Conservation (phyloP, 1,140 invertebrate genomes). For the Rhynchophorus ferrugineus region DNA sequence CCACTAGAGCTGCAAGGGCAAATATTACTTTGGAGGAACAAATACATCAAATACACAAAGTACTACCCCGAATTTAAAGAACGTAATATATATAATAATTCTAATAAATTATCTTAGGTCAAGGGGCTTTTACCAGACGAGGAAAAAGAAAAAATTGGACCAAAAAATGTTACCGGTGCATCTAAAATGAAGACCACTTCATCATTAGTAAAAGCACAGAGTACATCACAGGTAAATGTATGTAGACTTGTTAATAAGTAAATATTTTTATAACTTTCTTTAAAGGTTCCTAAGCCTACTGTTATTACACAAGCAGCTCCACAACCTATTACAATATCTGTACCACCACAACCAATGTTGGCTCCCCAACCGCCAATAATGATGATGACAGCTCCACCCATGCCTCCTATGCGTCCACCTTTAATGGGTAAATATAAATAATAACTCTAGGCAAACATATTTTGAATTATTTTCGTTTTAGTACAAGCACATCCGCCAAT, state of each 20-base stretch:
- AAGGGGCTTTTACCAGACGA: constrained; percentile 90
- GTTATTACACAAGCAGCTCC: constrained; percentile 40
- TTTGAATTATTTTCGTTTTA: constrained; percentile 26
- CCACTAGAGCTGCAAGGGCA: constrained; percentile 82
- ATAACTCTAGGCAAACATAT: neutral
- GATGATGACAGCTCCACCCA: constrained; percentile 55
- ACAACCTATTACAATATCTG: constrained; percentile 48
- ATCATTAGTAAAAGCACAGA: constrained; percentile 4
- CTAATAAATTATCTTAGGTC: constrained; percentile 41
- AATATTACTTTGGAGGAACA: constrained; percentile 96
- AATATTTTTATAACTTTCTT: constrained; percentile 4
- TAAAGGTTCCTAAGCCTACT: constrained; percentile 36
- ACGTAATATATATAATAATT: neutral
- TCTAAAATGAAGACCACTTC: neutral
- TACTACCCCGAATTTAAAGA: constrained; percentile 4
- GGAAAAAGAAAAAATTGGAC: constrained; percentile 87
- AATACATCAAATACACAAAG: constrained; percentile 94
- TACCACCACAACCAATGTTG: constrained; percentile 45
- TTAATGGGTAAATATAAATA: constrained; percentile 48
- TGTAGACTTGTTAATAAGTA: neutral
- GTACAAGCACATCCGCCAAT: constrained; percentile 45
- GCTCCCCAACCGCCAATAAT: constrained; percentile 53
- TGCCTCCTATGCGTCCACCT: constrained; percentile 56
- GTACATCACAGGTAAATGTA: constrained; percentile 4
- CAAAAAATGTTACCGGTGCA: constrained; percentile 55